phyloP scores from a whole-genome alignment of 2,888 invertebrate species.

The Capitulum mitella region DNA sequence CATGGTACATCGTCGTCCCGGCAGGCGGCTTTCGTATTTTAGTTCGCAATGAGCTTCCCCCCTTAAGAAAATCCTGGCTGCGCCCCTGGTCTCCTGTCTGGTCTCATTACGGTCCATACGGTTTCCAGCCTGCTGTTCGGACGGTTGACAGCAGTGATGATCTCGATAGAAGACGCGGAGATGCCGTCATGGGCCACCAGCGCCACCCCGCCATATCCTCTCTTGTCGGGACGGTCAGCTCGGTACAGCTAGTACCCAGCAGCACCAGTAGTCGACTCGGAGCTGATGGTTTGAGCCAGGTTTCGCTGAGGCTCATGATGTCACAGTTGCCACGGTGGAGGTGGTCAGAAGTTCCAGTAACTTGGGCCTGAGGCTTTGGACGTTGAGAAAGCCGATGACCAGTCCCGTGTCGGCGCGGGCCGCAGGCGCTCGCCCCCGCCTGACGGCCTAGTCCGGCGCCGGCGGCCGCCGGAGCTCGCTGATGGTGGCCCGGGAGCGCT shows the following conservation, averaged over 20 bases:
- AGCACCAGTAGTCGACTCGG: not conserved
- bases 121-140: not conserved
- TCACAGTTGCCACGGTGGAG: not conserved
- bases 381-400: not conserved
- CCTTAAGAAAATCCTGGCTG: too few species aligned
- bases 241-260: constrained; percentile 2
- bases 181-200: not conserved
- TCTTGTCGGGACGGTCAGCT: not conserved
- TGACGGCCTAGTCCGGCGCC: not conserved
- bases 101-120: not conserved
- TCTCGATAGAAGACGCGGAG: not conserved
- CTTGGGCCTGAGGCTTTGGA: not conserved
- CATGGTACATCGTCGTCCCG: too few species aligned
- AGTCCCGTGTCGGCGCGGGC: not conserved
- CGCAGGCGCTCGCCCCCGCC: not conserved
- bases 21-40: too few species aligned
- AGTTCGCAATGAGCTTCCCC: too few species aligned
- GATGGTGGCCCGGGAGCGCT: not conserved
- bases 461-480: not conserved
- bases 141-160: not conserved
- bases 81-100: too few species aligned
- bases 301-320: not conserved
- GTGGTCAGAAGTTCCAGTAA: not conserved
- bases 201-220: not conserved
- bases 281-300: not conserved